These are phyloP conservation scores for Rallus crepitans DNA, from an alignment of 2,797 vertebrate species.

Conservation along the genomic window DNA sequence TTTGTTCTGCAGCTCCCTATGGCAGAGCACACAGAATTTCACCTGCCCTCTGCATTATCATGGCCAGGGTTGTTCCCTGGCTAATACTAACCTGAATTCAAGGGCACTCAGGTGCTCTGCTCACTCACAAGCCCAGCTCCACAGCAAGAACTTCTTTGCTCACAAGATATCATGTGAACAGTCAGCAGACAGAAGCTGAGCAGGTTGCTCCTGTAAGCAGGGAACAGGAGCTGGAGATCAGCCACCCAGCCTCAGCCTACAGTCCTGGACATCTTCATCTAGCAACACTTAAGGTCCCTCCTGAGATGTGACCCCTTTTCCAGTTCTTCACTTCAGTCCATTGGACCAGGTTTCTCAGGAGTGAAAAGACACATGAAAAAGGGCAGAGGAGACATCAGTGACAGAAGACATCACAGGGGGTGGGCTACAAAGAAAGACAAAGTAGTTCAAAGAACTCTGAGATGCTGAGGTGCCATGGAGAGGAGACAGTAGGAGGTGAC, in stretches of 20 bases:
- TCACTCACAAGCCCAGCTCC: not conserved
- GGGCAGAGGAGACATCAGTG: not conserved
- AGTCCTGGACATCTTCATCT: not conserved
- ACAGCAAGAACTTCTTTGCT: not conserved
- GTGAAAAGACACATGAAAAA: not conserved
- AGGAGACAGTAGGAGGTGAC: not conserved
- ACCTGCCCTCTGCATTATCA: not conserved
- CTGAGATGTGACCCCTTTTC: not conserved
- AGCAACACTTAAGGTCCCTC: not conserved
- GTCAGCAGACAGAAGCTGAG: not conserved
- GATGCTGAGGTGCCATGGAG: not conserved
- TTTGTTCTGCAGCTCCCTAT: not conserved
- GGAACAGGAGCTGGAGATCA: not conserved
- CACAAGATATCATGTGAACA: not conserved
- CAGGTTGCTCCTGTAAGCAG: not conserved
- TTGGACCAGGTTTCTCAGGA: not conserved
- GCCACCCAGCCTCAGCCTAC: not conserved
- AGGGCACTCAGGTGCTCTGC: too few species aligned
- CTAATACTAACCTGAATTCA: too few species aligned
- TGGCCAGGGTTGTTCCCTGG: not conserved
- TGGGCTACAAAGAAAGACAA: not conserved
- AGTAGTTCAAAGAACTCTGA: constrained; percentile 3
- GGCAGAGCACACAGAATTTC: not conserved
- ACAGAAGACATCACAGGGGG: not conserved
- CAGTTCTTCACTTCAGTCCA: not conserved